A percentile compares a stretch with the other conserved stretches of the same genome.
Evolutionary conservation across 1,140 invertebrate genomes (phyloP).

Genomic region (Popillia japonica): DNA sequence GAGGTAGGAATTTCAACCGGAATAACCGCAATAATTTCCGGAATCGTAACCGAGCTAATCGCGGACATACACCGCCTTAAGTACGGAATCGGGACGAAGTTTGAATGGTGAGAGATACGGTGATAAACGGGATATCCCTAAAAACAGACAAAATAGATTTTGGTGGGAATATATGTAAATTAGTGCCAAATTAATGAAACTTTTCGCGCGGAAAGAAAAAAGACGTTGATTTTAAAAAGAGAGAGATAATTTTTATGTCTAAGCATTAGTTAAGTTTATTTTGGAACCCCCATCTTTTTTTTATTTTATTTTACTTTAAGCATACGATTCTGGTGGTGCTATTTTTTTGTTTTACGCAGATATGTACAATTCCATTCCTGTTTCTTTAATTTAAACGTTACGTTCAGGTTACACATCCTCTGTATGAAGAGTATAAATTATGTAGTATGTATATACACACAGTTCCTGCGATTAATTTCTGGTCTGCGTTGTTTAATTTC

Average conservation of each 20-base stretch:
- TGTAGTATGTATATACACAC: background rate
- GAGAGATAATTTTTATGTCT: background rate
- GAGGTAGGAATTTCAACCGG: conserved; percentile 47
- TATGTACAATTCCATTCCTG: background rate
- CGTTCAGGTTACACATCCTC: background rate
- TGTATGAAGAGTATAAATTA: background rate
- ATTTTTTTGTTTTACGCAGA: background rate
- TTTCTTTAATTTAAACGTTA: background rate
- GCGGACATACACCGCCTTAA: conserved; percentile 38
- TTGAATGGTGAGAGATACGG: background rate
- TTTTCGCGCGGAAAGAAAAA: background rate
- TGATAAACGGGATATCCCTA: background rate
- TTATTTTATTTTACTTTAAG: background rate
- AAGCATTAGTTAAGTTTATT: background rate
- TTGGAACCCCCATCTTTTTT: background rate
- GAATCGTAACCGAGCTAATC: conserved; percentile 43
- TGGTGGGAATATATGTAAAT: background rate
- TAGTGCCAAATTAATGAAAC: background rate
- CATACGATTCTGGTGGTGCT: background rate
- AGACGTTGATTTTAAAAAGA: background rate
- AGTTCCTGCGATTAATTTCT: background rate
- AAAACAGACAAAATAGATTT: background rate
- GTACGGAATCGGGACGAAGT: background rate
- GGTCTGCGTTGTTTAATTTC: background rate
- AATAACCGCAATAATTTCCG: conserved; percentile 48